Evolutionary conservation across 2,888 invertebrate genomes (phyloP).

Genomic region (Macrophya annulata): DNA sequence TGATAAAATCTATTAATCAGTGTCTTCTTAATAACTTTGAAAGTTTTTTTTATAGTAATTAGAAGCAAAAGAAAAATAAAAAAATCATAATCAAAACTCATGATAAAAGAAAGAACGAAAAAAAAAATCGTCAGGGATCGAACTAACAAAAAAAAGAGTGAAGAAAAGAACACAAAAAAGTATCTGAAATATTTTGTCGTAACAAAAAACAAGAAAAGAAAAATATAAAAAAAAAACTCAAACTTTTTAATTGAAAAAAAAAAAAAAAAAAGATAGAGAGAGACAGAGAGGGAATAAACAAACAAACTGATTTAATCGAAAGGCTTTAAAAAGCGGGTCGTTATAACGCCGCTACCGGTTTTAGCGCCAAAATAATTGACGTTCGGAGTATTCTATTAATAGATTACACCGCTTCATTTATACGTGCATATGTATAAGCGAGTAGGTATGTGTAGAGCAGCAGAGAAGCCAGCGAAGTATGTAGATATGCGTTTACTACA

Average conservation of each 20-base stretch:
- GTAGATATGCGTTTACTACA: neutral
- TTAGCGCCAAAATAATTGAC: slow-evolving; percentile 56
- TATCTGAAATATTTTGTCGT: no score
- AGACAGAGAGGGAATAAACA: no score
- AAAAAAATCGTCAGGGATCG: no score
- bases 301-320: slow-evolving; percentile 1
- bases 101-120: neutral
- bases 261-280: neutral
- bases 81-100: neutral
- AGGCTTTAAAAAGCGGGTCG: neutral
- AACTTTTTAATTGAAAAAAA: neutral
- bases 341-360: neutral
- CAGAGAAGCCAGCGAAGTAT: neutral
- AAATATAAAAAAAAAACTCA: neutral
- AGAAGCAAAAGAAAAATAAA: neutral
- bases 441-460: neutral
- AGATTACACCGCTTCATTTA: slow-evolving; percentile 15
- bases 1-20: neutral
- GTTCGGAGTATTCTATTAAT: slow-evolving; percentile 48
- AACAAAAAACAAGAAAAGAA: neutral
- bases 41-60: neutral
- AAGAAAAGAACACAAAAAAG: no score
- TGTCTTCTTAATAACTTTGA: neutral
- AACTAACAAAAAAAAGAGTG: neutral
- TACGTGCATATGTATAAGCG: slow-evolving; percentile 1